Conservation (phyloP, 2,113 vertebrate species). For the Dasyornis broadbenti region DNA sequence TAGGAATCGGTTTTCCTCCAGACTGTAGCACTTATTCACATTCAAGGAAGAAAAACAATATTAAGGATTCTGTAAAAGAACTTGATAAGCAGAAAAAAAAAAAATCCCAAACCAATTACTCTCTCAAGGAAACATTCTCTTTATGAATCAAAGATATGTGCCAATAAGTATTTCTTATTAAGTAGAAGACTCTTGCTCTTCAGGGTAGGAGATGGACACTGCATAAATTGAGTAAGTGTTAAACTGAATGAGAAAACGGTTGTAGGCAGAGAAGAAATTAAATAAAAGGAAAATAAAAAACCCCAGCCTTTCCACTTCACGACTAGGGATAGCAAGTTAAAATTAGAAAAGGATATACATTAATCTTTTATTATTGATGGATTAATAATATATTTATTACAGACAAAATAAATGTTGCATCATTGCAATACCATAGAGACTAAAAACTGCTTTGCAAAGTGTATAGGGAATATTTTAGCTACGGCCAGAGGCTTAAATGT, state of each 20-base stretch:
- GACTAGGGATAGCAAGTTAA: background rate
- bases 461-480: background rate
- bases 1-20: background rate
- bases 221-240: background rate
- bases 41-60: background rate
- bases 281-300: background rate
- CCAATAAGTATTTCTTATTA: background rate
- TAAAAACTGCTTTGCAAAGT: background rate
- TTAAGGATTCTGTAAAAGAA: conserved; percentile 16
- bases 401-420: background rate
- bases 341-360: background rate
- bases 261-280: background rate
- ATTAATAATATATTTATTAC: background rate
- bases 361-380: background rate
- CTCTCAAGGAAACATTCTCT: conserved; percentile 9
- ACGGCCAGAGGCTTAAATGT: background rate
- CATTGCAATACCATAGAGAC: background rate
- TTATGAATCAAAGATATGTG: background rate
- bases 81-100: background rate
- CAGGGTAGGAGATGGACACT: background rate
- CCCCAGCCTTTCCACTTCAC: background rate
- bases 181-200: background rate
- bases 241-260: background rate
- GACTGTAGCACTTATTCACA: background rate
- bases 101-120: background rate